Base-by-base conservation (phyloP, 2,113 vertebrate genomes). In the Poeciliopsis retropinna region DNA sequence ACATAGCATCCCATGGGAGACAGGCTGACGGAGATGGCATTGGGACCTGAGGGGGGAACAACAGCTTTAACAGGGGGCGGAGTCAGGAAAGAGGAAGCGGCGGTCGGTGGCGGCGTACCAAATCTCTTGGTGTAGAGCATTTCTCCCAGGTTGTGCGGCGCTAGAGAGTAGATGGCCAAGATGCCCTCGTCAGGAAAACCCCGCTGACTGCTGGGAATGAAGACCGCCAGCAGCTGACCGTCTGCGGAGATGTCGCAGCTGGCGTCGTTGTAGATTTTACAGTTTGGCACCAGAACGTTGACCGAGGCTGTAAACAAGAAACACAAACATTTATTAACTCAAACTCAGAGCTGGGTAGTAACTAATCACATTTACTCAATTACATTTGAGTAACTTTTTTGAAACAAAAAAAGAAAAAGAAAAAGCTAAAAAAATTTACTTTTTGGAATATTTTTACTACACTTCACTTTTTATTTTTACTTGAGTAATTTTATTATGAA, bases 231-330 rank as follows among this genome's bases (percentile, higher is more conserved):
- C 66, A 99, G 96, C 88, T 99, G 97, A 60, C 98, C 98, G 64
- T 99, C 97, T 0, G 97, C 96, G 19, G 98, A 99, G 91, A 99
- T 98, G 92, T 99, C 98, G 22, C 98, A 99, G 84, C 98, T 99
- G 27, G 98, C 98, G 30, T 99, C 98, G 5, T 99, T 99, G 94
- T 99, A 99, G 93, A 99, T 99, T 89, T 99, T 99, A 92, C 98
- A 99, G 94, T 99, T 99, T 90, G 97, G 97, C 82, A 99, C 98
- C 92, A 99, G 95, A 32, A 99, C 98, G 34, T 99, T 99, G 84
- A 98, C 94, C 0, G 97, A 97, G 68, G 97, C 98, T 99, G 82
- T 27, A 62, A 31, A 31, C 51, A n/a, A 37, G 25, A 2, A 31
- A 64, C 17, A 30, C 30, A 1, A 61, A 1, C 63, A n/a, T 25